Evolutionary conservation across 92 coral and sea anemone genomes (phyloP).

Genomic region (Diadumene lineata): DNA sequence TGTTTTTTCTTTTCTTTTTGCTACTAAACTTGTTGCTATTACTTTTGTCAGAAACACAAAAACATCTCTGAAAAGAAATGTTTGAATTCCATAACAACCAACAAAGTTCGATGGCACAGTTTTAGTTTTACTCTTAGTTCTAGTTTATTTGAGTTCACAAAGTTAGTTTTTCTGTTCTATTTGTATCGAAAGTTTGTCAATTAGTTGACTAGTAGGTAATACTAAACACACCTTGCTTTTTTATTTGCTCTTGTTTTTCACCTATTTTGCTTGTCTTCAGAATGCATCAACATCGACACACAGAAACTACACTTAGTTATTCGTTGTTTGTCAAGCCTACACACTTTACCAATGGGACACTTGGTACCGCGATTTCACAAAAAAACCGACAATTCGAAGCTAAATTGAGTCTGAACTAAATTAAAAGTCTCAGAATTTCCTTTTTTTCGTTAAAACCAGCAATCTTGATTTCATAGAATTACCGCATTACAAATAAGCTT

Average conservation of each 20-base stretch:
- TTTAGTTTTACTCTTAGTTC: not conserved
- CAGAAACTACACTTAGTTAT: not conserved
- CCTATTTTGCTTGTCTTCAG: not conserved
- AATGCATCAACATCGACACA: not conserved
- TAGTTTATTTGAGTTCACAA: not conserved
- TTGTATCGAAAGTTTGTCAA: not conserved
- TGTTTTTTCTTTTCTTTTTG: not conserved
- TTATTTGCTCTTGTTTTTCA: conserved; percentile 2
- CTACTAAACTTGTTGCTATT: not conserved
- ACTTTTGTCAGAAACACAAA: not conserved
- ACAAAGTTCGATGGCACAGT: not conserved
- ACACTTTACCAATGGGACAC: not conserved
- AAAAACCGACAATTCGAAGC: not conserved
- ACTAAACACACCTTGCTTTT: not conserved
- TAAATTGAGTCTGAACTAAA: too few relatives aligned
- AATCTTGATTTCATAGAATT: not conserved
- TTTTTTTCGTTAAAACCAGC: not conserved
- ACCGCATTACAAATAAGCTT: not conserved
- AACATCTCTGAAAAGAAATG: not conserved
- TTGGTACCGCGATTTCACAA: not conserved
- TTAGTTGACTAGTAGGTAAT: not conserved
- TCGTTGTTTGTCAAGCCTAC: not conserved
- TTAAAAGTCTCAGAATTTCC: too few relatives aligned
- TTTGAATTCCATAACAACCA: not conserved
- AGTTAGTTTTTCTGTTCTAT: not conserved